phyloP scores from a whole-genome alignment of 2,113 vertebrate species.

The Gracilinanus agilis region DNA sequence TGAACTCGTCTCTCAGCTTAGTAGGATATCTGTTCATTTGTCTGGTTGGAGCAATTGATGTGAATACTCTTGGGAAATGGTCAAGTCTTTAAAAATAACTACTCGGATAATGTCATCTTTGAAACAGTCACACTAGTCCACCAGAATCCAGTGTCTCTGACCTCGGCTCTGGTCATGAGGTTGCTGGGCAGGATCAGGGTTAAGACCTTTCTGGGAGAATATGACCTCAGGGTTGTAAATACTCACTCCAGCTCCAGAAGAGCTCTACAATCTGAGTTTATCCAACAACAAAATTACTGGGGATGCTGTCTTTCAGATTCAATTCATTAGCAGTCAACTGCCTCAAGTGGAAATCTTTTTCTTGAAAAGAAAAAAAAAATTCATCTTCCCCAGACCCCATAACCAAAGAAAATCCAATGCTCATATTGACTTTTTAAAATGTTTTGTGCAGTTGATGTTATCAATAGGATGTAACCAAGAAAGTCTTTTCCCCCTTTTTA shows the following conservation, averaged over 20 bases:
- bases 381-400: conserved; percentile 14
- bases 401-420: conserved; percentile 25
- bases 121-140: background rate
- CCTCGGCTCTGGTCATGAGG: background rate
- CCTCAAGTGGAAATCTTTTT: background rate
- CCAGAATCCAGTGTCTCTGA: background rate
- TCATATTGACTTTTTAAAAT: background rate
- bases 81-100: background rate
- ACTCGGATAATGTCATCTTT: background rate
- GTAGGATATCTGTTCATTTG: background rate
- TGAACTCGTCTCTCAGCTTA: background rate
- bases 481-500: background rate
- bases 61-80: background rate
- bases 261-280: conserved; percentile 35
- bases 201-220: background rate
- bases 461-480: conserved; percentile 15
- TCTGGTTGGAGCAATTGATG: background rate
- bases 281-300: conserved; percentile 55
- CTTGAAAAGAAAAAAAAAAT: conserved; percentile 13
- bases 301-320: background rate
- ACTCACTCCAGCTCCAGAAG: conserved; percentile 11
- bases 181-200: background rate
- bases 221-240: background rate
- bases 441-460: background rate
- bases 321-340: background rate